These are phyloP conservation scores for Gallinago paraguaiae DNA, from an alignment of 2,113 vertebrate genomes.

Conservation along the genomic window DNA sequence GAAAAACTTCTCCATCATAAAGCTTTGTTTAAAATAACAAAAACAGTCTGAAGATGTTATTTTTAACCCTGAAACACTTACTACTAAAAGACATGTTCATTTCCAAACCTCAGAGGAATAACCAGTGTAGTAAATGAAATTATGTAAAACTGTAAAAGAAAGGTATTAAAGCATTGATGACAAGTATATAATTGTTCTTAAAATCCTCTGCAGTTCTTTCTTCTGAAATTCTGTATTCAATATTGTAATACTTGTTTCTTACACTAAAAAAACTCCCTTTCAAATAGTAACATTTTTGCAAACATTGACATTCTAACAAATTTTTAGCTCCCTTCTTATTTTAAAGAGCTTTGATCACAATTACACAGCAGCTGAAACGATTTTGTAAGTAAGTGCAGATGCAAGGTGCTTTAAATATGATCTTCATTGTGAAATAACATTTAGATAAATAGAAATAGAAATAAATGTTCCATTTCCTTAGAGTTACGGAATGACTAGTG, in stretches of 20 bases:
- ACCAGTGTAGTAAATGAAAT: background rate
- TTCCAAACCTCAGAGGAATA: background rate
- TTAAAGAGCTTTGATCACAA: background rate
- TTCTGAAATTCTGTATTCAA: background rate
- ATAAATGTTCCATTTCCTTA: constrained; percentile 11
- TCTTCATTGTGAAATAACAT: background rate
- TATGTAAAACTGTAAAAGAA: background rate
- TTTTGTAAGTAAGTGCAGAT: background rate
- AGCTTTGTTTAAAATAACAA: background rate
- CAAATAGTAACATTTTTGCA: background rate
- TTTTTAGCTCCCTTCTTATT: background rate
- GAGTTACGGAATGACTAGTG: background rate
- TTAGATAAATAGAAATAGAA: background rate
- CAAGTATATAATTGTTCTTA: background rate
- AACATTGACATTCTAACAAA: background rate
- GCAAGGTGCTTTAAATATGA: background rate
- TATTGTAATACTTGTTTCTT: background rate
- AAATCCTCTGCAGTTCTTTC: background rate
- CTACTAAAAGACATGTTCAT: background rate
- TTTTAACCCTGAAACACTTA: background rate
- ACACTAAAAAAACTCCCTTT: background rate
- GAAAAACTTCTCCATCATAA: background rate
- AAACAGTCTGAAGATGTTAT: background rate
- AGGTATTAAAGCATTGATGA: background rate
- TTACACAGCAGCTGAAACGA: background rate